Evolutionary conservation across 2,797 vertebrate genomes (phyloP).

Genomic region (Miichthys miiuy): DNA sequence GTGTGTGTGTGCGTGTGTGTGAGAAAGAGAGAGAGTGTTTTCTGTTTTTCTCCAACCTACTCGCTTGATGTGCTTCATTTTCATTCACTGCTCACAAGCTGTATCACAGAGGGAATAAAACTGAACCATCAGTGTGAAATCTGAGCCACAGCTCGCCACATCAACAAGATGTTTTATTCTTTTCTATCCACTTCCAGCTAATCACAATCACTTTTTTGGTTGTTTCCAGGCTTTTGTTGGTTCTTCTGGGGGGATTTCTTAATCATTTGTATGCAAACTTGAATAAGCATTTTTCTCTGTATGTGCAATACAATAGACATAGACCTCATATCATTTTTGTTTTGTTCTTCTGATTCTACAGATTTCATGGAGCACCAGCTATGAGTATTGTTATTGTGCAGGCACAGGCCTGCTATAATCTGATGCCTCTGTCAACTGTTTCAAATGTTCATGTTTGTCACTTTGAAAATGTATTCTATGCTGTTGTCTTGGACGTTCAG

Average conservation of each 20-base stretch:
- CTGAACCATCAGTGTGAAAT: slow-evolving; percentile 17
- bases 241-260: slow-evolving; percentile 51
- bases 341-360: slow-evolving; percentile 27
- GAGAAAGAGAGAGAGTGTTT: too few species aligned
- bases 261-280: slow-evolving; percentile 66
- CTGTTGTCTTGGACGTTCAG: slow-evolving; percentile 20
- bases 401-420: slow-evolving; percentile 35
- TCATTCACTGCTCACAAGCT: slow-evolving; percentile 35
- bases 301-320: slow-evolving; percentile 77
- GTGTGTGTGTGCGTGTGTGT: background rate
- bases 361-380: slow-evolving; percentile 56
- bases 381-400: slow-evolving; percentile 35
- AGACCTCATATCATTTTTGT: slow-evolving; percentile 55
- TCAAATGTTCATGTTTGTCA: slow-evolving; percentile 49
- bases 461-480: slow-evolving; percentile 44
- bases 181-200: slow-evolving; percentile 12
- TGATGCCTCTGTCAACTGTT: slow-evolving; percentile 17
- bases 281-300: slow-evolving; percentile 67
- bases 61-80: slow-evolving; percentile 12
- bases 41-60: background rate
- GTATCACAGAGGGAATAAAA: slow-evolving; percentile 18
- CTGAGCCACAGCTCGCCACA: slow-evolving; percentile 20
- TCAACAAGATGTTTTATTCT: slow-evolving; percentile 11
- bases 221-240: slow-evolving; percentile 3
- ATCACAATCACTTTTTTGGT: slow-evolving; percentile 9